Evolutionary conservation across 1,140 invertebrate species (phyloP), one percentile per base, ranked within the genome.

Genomic region (Aethina tumida): DNA sequence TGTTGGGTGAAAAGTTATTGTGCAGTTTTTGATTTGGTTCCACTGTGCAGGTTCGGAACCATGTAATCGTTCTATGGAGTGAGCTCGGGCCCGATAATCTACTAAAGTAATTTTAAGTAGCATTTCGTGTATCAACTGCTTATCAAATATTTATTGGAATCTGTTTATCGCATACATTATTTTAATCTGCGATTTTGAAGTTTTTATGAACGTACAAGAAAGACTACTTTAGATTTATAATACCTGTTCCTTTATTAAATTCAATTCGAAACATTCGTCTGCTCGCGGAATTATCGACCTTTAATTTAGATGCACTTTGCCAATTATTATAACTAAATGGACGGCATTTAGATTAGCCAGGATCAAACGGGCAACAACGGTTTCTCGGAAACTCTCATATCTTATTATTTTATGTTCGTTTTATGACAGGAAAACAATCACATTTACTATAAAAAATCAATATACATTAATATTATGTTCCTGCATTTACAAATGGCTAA

Each of bases 71-170:
- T n/a, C n/a, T n/a, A n/a, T n/a, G n/a, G n/a, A n/a, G n/a, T n/a
- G n/a, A n/a, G n/a, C n/a, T n/a, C n/a, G n/a, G n/a, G 24, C 19
- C 27, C 25, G 50, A 50, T 53, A 53, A 53, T 53, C 50, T 43
- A 47, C 27, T 45, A 38, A 45, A 45, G 51, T 40, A 53, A 53
- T 53, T 53, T 53, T 50, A 51, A 53, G 51, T 53, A 53, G 51
- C 51, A 40, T 53, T 53, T 48, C 51, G 38, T 53, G 51, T 53
- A 53, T 49, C 43, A 45, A 41, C 39, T 43, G 43, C 47, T 53
- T 53, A 53, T 53, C 50, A 53, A 39, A 50, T 53, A 53, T 53
- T 53, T 53, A 53, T 53, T 53, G 48, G 51, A 47, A 53, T 50
- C 51, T 50, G 41, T 51, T 53, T 53, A 51, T 53, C 51, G 51